Percentiles rank a stretch among this genome's conserved stretches.
Conservation (phyloP, 2,797 vertebrate genomes). For the Phalanger gymnotis region DNA sequence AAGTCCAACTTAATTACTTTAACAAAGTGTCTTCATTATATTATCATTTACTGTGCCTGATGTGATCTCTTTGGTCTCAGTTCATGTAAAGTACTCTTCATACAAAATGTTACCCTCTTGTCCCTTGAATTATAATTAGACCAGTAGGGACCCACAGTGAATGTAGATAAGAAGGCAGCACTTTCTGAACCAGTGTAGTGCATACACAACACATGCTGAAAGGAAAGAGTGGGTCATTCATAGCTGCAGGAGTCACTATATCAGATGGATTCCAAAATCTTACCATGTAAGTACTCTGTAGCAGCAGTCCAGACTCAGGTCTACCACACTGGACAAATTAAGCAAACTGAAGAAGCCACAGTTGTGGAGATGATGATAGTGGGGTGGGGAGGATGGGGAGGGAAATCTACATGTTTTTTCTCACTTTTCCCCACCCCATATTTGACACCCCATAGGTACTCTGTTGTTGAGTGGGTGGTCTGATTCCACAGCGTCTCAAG, state of each 20-base stretch:
- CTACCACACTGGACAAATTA: background rate
- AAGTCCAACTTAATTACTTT: background rate
- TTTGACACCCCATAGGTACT: background rate
- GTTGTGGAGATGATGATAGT: background rate
- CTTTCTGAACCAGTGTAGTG: background rate
- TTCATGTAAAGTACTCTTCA: background rate
- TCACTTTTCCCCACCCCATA: background rate
- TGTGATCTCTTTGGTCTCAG: background rate
- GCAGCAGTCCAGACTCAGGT: background rate
- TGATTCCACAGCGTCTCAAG: background rate
- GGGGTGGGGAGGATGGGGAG: background rate
- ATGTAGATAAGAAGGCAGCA: background rate
- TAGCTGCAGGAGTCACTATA: background rate
- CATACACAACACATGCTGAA: background rate
- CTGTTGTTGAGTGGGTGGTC: background rate
- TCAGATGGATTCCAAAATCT: background rate
- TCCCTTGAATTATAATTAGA: background rate
- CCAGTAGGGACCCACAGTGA: background rate
- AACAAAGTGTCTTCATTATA: background rate
- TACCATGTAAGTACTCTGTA: background rate
- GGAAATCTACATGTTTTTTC: background rate
- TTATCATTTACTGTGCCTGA: background rate
- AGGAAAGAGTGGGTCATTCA: background rate
- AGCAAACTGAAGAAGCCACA: background rate
- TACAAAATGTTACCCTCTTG: background rate